Evolutionary conservation across 1,140 invertebrate genomes (phyloP).

Genomic region (Drosophila bocqueti): DNA sequence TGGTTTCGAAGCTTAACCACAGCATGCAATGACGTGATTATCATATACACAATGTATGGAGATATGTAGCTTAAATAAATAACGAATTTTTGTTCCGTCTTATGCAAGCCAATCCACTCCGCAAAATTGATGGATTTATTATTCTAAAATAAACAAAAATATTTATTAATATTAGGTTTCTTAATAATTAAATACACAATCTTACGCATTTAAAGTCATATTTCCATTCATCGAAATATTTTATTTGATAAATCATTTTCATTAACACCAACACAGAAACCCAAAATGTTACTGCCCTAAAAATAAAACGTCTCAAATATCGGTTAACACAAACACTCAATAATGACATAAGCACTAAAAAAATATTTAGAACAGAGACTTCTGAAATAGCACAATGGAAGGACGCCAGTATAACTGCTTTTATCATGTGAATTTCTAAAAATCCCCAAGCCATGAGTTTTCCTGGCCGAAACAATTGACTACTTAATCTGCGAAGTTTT

Average conservation of each 20-base stretch:
- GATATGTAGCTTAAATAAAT: constrained; percentile 89
- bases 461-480: constrained; percentile 51
- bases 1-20: constrained; percentile 94
- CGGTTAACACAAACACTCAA: constrained; percentile 90
- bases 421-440: constrained; percentile 96
- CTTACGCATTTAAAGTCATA: constrained; percentile 64
- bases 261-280: constrained; percentile 92
- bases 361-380: constrained; percentile 87
- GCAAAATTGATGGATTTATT: constrained; percentile 89
- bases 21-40: constrained; percentile 94
- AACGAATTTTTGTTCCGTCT: constrained; percentile 86
- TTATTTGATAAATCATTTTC: constrained; percentile 98
- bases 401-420: constrained; percentile 92
- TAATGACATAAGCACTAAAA: constrained; percentile 90
- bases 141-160: constrained; percentile 20
- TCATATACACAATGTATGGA: constrained; percentile 93
- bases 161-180: neutral
- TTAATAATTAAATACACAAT: neutral
- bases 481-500: constrained; percentile 20
- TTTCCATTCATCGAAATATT: constrained; percentile 91
- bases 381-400: constrained; percentile 85
- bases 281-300: constrained; percentile 91
- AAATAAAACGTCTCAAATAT: constrained; percentile 89
- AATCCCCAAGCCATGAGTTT: constrained; percentile 89
- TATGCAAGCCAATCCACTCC: constrained; percentile 95